Evolutionary conservation across 2,888 invertebrate species (phyloP), one percentile per base, ranked within the genome.

Genomic region (Callyntrura sp.): DNA sequence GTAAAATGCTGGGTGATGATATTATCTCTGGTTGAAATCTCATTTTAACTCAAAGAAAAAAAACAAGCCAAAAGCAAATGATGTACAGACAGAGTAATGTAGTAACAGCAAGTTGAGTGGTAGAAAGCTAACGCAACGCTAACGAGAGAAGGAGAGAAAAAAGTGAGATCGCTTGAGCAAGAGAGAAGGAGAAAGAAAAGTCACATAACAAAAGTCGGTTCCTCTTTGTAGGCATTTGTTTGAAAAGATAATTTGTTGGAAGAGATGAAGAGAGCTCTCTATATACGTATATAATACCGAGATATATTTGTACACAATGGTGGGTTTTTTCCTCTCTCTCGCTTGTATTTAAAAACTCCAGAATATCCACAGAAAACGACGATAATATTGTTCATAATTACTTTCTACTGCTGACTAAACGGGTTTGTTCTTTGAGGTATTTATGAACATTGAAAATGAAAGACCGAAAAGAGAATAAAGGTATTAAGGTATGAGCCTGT

Each of bases 241-340:
- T 90, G 86, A 90, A 90, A 87, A 86, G 90, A 90, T 90, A 90
- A 90, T 90, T 86, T 86, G 90, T 90, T 76, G 85, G 62, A 88
- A 23, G 25, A 12, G 23, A 73, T 82, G 62, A 88, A 23, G 25
- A 12, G 23, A 73, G 12, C 73, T 73, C 48, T 23, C 6, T 73
- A 14, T 48, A 45, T 73, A 73, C n/a, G n/a, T n/a, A n/a, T n/a
- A n/a, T n/a, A n/a, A n/a, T n/a, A n/a, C n/a, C n/a, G n/a, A n/a
- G n/a, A 9, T 12, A 43, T 68, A n/a, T 43, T 35, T 23, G 20
- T 62, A 62, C 11, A 23, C 6, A 6, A 23, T 35, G 35, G 35
- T 35, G 35, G 35, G 6, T 35, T 35, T 62, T 23, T 62, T 12
- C 17, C 43, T 9, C 28, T 12, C 14, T 62, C 25, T 43, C 43